phyloP scores from a whole-genome alignment of 2,797 vertebrate genomes.

The Peromyscus attwateri region DNA sequence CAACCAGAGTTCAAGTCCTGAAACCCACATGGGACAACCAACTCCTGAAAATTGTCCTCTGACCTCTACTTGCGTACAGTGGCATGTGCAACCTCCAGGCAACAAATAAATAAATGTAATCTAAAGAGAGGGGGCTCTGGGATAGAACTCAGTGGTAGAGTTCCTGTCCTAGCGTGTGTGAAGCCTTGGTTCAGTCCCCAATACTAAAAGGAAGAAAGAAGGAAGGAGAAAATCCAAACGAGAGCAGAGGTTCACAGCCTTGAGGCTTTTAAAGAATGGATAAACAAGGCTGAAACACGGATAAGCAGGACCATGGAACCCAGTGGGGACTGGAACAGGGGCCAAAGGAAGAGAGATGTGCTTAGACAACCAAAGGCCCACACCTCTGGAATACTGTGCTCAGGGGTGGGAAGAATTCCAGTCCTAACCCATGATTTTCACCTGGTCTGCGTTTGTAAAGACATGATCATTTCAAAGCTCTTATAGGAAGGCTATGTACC shows the following conservation, averaged over 20 bases:
- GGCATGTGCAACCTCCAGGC: no score
- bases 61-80: neutral
- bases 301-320: neutral
- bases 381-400: neutral
- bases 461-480: neutral
- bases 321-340: neutral
- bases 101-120: neutral
- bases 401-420: neutral
- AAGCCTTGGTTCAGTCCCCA: neutral
- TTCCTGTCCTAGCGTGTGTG: neutral
- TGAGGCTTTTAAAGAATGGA: neutral
- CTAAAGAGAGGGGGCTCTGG: neutral
- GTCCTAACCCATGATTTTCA: neutral
- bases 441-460: conserved; percentile 15
- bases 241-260: neutral
- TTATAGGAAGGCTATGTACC: neutral
- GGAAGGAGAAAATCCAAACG: neutral
- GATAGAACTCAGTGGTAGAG: neutral
- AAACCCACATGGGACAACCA: neutral
- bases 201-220: neutral
- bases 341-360: neutral
- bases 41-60: no score
- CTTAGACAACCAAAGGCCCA: conserved; percentile 7
- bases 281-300: neutral
- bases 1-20: neutral